These are phyloP conservation scores for Andrena camellia DNA, from an alignment of 2,888 invertebrate species.

Conservation along the genomic window DNA sequence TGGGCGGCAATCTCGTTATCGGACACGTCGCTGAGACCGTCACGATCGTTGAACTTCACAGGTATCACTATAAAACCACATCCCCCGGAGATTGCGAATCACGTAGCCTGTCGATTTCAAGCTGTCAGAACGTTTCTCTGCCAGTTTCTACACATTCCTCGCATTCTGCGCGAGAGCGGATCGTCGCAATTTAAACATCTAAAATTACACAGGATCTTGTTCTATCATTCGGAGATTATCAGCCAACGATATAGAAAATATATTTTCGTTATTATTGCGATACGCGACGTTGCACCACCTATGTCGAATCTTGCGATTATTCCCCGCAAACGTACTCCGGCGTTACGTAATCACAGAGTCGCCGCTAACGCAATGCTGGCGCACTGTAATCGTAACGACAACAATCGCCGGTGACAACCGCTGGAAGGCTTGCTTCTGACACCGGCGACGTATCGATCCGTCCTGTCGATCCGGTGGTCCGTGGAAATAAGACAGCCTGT, in stretches of 20 bases:
- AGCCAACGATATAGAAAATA: background rate
- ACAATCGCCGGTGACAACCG: constrained; percentile 35
- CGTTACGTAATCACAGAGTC: constrained; percentile 60
- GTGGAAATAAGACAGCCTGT: constrained; percentile 10
- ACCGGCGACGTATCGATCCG: constrained; percentile 29
- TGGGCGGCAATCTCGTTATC: background rate
- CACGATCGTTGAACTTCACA: constrained; percentile 21
- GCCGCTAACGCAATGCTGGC: constrained; percentile 57
- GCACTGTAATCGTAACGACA: constrained; percentile 51
- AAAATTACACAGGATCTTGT: background rate
- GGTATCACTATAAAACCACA: constrained; percentile 20
- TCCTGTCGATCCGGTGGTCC: constrained; percentile 3
- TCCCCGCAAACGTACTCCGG: constrained; percentile 23
- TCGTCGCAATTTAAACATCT: background rate
- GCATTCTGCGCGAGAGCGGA: background rate
- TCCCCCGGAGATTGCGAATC: background rate
- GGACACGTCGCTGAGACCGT: background rate
- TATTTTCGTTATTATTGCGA: background rate
- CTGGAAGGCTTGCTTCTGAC: constrained; percentile 28
- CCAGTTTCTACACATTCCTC: background rate
- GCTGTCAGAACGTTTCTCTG: background rate
- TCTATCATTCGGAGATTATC: background rate
- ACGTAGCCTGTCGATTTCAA: background rate
- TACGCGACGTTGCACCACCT: constrained; percentile 1
- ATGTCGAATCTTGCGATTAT: constrained; percentile 18